Evolutionary conservation across 2,888 invertebrate species (phyloP), one percentile per base, ranked within the genome.

Genomic region (Hirtodrosophila cameraria): DNA sequence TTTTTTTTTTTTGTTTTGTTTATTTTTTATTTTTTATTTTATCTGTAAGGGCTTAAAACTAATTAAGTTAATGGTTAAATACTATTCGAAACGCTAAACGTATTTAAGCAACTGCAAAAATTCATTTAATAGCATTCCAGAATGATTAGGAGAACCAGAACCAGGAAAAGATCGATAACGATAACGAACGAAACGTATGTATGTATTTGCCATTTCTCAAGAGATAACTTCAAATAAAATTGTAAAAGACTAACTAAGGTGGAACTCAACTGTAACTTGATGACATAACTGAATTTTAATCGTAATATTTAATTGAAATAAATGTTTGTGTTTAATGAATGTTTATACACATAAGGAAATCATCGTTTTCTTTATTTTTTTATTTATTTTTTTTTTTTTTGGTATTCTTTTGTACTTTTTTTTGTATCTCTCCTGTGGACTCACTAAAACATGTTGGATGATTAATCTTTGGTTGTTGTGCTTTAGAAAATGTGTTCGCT

Each of bases 391-490:
- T 35, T 23, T 13, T 28, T 53, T 15, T 28, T 36, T 16, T 11
- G n/a, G 13, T 63, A 38, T 25, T 31, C 33, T 41, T 35, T 50
- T n/a, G n/a, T n/a, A 50, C 46, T 45, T 69, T 78, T 52, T 23
- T 23, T 6, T 58, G 53, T n/a, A n/a, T n/a, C 82, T 81, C 78
- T 57, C 75, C 53, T 62, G 55, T 62, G 69, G 62, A 78, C 53
- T 78, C 41, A 50, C 50, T 33, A 38, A n/a, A n/a, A 55, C 23
- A 54, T 75, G 33, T 67, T 35, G 36, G 23, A 35, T 68, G 33
- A 52, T 70, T 65, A 41, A 64, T 58, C 88, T 90, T 90, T 89
- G 91, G 91, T 91, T 91, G 91, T 90, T 90, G 90, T 79, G 87
- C 76, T 75, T 59, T 49, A 28, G 41, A 35, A 70, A 75, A 49